These are phyloP conservation scores for Dioctria linearis DNA, from an alignment of 2,888 invertebrate genomes.

Conservation along the genomic window DNA sequence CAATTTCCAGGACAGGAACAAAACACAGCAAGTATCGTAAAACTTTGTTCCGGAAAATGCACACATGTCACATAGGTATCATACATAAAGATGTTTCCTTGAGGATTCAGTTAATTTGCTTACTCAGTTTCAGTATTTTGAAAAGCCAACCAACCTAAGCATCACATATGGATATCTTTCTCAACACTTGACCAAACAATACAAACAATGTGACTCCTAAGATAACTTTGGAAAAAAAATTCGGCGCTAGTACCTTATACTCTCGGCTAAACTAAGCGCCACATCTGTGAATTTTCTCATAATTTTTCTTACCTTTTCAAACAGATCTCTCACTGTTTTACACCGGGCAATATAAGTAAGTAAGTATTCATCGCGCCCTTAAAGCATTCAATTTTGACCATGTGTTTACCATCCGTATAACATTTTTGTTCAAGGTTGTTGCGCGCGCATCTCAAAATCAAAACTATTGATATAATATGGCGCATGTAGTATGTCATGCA, in stretches of 20 bases:
- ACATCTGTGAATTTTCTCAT: background rate
- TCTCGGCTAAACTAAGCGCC: background rate
- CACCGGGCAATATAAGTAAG: too few species aligned
- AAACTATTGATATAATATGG: too few species aligned
- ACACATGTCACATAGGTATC: background rate
- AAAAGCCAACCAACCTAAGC: background rate
- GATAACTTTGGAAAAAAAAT: background rate
- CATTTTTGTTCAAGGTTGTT: background rate
- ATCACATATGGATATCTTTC: background rate
- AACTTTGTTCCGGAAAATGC: background rate
- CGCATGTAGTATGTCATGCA: too few species aligned
- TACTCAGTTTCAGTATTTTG: background rate
- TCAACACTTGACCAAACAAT: slow-evolving; percentile 7
- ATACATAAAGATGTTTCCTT: background rate
- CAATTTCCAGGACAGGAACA: background rate
- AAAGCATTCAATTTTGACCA: background rate
- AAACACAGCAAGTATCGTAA: background rate
- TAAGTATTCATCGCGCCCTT: background rate
- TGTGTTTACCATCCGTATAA: background rate
- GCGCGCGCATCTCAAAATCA: too few species aligned
- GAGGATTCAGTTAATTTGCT: slow-evolving; percentile 1
- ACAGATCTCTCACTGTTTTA: too few species aligned
- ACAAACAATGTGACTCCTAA: background rate
- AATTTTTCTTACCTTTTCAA: too few species aligned
- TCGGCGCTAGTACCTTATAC: background rate